A percentile compares a stretch with the other conserved stretches of the same genome.
Evolutionary conservation across 2,113 vertebrate genomes (phyloP).

Genomic region (Sinocyclocheilus grahami): DNA sequence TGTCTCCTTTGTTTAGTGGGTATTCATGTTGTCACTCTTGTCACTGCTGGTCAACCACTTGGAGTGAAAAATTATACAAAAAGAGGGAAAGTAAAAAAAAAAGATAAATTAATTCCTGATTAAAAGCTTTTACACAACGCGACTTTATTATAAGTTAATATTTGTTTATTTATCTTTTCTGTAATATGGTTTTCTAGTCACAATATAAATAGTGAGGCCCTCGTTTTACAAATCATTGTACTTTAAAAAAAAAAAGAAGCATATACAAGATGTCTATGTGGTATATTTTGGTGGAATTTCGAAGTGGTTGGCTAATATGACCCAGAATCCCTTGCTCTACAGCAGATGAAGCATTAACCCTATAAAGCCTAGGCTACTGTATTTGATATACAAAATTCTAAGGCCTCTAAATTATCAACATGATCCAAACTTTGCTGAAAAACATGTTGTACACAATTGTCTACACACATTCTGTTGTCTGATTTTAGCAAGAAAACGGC

Average conservation of each 20-base stretch:
- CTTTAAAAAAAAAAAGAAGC: not conserved
- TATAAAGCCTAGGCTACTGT: not conserved
- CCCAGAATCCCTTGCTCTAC: not conserved
- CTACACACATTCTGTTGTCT: not conserved
- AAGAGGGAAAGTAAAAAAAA: constrained; percentile 8
- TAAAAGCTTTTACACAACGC: too few relatives aligned
- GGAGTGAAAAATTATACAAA: constrained; percentile 24
- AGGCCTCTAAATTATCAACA: not conserved
- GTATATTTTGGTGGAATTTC: not conserved
- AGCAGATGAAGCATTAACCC: not conserved
- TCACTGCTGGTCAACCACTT: constrained; percentile 28
- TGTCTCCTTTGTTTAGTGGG: constrained; percentile 54
- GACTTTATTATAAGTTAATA: not conserved
- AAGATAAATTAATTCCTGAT: not conserved
- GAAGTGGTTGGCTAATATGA: not conserved
- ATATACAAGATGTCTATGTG: too few relatives aligned
- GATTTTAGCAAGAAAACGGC: not conserved
- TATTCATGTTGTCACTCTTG: constrained; percentile 54
- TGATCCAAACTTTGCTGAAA: not conserved
- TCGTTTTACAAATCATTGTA: not conserved
- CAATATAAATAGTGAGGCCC: not conserved
- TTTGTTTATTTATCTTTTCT: not conserved
- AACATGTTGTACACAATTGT: not conserved
- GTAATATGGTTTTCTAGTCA: not conserved
- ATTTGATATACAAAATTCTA: not conserved